These are phyloP conservation scores for Pseudorhombus dupliciocellatus DNA, from an alignment of 2,113 vertebrate genomes.

Conservation along the genomic window DNA sequence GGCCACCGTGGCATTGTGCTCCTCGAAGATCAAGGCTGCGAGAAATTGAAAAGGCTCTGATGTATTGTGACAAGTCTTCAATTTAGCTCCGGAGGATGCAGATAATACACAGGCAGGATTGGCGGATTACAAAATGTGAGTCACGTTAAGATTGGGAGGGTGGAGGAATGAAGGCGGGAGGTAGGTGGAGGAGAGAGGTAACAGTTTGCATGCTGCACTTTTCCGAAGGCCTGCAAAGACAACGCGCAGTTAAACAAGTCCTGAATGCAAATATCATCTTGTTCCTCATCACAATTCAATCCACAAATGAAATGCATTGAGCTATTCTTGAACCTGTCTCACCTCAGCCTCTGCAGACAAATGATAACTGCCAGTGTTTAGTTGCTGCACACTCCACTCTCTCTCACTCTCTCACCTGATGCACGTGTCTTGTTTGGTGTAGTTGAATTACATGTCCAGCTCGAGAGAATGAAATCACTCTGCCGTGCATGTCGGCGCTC, in stretches of 20 bases:
- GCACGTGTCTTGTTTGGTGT: too few relatives aligned
- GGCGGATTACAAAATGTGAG: neutral
- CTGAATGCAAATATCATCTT: neutral
- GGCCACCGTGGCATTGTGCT: constrained; percentile 15
- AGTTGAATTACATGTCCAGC: too few relatives aligned
- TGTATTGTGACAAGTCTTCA: constrained; percentile 8
- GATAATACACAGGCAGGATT: neutral
- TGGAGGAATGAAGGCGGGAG: too few relatives aligned
- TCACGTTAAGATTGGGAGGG: too few relatives aligned
- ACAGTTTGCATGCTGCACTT: too few relatives aligned
- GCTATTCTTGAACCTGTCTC: too few relatives aligned
- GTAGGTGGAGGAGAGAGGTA: too few relatives aligned
- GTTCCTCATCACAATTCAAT: neutral
- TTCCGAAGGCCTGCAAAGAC: too few relatives aligned
- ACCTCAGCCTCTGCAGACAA: neutral
- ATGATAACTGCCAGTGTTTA: neutral
- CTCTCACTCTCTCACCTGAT: neutral
- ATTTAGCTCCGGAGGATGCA: neutral
- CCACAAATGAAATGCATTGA: neutral
- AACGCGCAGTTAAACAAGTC: too few relatives aligned
- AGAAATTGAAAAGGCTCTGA: constrained; percentile 13
- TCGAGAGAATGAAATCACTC: neutral
- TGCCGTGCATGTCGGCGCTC: neutral
- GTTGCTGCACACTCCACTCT: neutral
- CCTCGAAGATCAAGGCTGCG: neutral